Base-by-base conservation (phyloP, 2,113 vertebrate species). In the Mirza zaza region DNA sequence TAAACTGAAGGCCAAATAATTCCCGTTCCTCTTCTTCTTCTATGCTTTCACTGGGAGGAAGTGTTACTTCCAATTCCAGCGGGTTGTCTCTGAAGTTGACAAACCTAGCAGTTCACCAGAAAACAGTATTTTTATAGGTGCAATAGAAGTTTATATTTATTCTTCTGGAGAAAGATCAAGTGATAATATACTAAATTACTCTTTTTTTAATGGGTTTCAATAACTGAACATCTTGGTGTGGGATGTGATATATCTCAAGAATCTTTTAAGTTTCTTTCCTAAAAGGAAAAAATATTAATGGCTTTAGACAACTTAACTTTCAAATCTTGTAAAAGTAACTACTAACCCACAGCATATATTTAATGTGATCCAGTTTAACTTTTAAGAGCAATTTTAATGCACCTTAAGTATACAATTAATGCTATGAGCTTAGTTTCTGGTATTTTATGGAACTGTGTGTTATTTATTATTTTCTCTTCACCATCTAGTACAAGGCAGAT, bases 11-110 rank as follows among this genome's bases (percentile, higher is more conserved):
- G 42, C 99, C 99, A 5, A 99, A 99, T 98, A 99, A 98, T 97
- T 99, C 99, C 77, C 97, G 98, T 96, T 99, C 99, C 0, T 99
- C 99, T 4, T 99, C 99, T 2, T 99, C 99, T 0, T 99, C 99
- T 50, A 36, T 12, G 36, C 95, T 97, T 89, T 97, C 97, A 57
- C 70, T 96, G 0, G 97, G 94, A 6, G 99, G 98, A 73, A 99
- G 98, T 0, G 96, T 98, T 94, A 99, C 97, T 0, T 99, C 98
- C 77, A 99, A 85, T 82, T 98, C 98, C 97, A 99, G 89, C 12
- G 99, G 99, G 67, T 99, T 99, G 98, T 99, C 99, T 98, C 99
- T 98, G 97, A 99, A 99, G 98, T 99, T 99, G 95, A 99, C 99
- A 98, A 99, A 99, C 98, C 99, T 99, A 97, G 67, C 29, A 96